Base-by-base conservation (phyloP, 2,888 invertebrate genomes). In the Geotrupes spiniger region DNA sequence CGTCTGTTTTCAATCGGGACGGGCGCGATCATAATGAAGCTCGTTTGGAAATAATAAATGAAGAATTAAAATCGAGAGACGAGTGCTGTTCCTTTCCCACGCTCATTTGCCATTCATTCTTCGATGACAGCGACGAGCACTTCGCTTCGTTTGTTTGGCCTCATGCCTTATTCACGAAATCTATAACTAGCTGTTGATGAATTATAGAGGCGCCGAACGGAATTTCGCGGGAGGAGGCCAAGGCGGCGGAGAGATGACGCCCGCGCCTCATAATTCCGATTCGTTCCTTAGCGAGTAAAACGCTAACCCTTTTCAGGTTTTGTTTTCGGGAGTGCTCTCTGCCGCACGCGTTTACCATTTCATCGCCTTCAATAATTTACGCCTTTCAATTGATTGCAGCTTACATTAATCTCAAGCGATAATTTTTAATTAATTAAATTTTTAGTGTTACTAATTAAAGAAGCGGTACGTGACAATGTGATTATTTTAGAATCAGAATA, bases 111-210 rank as follows among this genome's bases (percentile, higher is more conserved):
- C 59, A 68, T 69, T 68, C 69, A 67, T 68, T 65, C 66, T 61
- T 61, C 61, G 21, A 21, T 21, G 21, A 63, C 63, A 63, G 58
- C 61, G 56, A 57, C 60, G 52, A 62, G 68, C 66, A 68, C 70
- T 69, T 61, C 54, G 57, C 60, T 61, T 63, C 64, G 58, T 65
- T 65, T 63, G 63, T 63, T 69, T 69, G 68, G 65, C 55, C 66
- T 69, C 65, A 69, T 69, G 62, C 65, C 59, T 69, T 66, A 70
- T 70, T 69, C 70, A 69, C 57, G 61, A 61, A 66, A 66, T 67
- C 67, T 67, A 69, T 68, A 67, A 68, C 66, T 66, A 67, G 65
- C 62, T 67, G 66, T 65, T 67, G 69, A 67, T 69, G 63, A 70
- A 69, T 68, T 68, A 69, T 68, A 63, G 62, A 67, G 46, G 51